Percentiles rank a stretch among this genome's conserved stretches.
Conservation (phyloP, 2,888 invertebrate genomes). For the Mechanitis mazaeus region DNA sequence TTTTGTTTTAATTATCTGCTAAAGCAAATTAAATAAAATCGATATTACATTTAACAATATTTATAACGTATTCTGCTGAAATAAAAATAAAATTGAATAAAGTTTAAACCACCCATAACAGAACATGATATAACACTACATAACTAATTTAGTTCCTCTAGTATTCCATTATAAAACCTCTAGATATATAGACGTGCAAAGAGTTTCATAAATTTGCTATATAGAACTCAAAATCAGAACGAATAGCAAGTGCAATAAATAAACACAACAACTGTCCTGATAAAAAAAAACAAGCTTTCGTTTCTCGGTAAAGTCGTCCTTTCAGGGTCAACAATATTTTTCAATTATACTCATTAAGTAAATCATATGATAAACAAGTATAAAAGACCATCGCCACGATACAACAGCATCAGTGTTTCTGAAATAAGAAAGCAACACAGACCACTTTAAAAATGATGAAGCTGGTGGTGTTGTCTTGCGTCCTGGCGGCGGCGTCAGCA, state of each 20-base stretch:
- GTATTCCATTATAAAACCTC: neutral
- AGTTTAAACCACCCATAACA: neutral
- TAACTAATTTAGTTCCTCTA: too few relatives aligned
- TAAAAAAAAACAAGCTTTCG: conserved; percentile 34
- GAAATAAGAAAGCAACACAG: conserved; percentile 57
- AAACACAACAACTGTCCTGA: conserved; percentile 29
- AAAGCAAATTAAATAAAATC: too few relatives aligned
- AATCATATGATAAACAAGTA: conserved; percentile 42
- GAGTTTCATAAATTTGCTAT: conserved; percentile 9
- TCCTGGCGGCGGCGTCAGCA: conserved; percentile 76
- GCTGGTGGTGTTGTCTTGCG: conserved; percentile 79
- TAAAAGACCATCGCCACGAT: conserved; percentile 43
- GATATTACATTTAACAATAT: neutral
- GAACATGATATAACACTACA: too few relatives aligned
- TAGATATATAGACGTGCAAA: neutral
- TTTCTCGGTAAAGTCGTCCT: conserved; percentile 52
- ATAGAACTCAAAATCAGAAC: conserved; percentile 17
- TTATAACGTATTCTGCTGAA: neutral
- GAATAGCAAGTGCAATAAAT: conserved; percentile 24
- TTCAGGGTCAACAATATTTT: conserved; percentile 54
- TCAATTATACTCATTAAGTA: conserved; percentile 47
- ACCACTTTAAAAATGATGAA: conserved; percentile 69
- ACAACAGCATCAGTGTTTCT: conserved; percentile 55
- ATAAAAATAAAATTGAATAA: neutral
- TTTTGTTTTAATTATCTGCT: too few relatives aligned